Conservation (phyloP, 2,113 vertebrate species). For the Hippolais icterina region DNA sequence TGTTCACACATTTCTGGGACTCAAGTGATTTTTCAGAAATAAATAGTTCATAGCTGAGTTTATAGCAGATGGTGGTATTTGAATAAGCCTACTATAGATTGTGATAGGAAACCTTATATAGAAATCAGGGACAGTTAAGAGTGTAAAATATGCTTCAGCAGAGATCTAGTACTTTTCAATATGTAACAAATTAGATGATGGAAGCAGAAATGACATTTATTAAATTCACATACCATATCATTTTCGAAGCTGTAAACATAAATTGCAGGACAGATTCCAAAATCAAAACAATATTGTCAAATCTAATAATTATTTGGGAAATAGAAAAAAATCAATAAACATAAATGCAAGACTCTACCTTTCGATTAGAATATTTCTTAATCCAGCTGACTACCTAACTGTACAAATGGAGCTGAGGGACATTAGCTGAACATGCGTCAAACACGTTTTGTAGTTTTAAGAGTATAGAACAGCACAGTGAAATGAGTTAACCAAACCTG, state of each 20-base stretch:
- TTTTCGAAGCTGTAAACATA: not conserved
- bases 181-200: not conserved
- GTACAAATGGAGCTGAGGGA: not conserved
- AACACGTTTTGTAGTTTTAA: not conserved
- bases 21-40: not conserved
- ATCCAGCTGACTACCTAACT: not conserved
- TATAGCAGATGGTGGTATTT: not conserved
- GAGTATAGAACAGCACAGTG: not conserved
- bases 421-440: not conserved
- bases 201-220: conserved; percentile 6
- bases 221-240: not conserved
- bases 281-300: conserved; percentile 6
- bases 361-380: not conserved
- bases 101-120: not conserved
- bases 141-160: not conserved
- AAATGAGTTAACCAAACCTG: not conserved
- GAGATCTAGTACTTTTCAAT: not conserved
- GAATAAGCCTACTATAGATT: not conserved
- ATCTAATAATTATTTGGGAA: not conserved
- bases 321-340: not conserved
- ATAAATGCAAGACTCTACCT: not conserved
- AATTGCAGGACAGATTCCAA: not conserved
- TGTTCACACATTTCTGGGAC: not conserved
- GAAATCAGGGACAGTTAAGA: not conserved
- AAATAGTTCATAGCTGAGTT: not conserved